Base-by-base conservation (phyloP, 2,797 vertebrate genomes). In the Lagocephalus sceleratus region DNA sequence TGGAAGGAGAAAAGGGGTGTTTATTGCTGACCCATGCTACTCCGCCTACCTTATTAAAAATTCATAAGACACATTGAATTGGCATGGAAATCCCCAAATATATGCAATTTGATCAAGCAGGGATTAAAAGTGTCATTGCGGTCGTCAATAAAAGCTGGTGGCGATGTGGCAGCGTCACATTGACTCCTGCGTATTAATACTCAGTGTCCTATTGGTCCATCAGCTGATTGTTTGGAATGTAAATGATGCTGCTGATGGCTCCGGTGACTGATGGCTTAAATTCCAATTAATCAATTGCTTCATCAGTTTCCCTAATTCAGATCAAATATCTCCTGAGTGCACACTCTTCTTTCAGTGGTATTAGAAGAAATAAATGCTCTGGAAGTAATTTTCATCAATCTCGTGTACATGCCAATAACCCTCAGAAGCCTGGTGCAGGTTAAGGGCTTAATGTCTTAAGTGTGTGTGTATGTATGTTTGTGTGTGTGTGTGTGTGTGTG, bases 281-380 rank as follows among this genome's bases (percentile, higher is more conserved):
- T 97, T 95, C 93, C 94, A 94, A 94, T 98, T 94, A 95, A 96
- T 98, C 95, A 96, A 92, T 96, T 93, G 92, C 91, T 96, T 95
- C 93, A 93, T 96, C 82, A 85, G 90, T 95, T 97, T 93, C 91
- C 91, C 93, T 95, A 94, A 96, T 96, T 96, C 94, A 94, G 94
- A 95, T 96, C 93, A 97, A 94, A 93, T 96, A 93, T 95, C 94
- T 94, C 91, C 88, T 87, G 91, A 94, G 92, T 90, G 90, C 90
- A 89, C 89, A 88, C 76, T 88, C 84, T 87, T 93, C 91, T 91
- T 93, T 91, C 76, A 85, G 79, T 85, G 81, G 85, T 93, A 91
- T 94, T 95, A 93, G 89, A 84, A 93, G 90, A 95, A 94, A 94
- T 91, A 89, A 94, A 94, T 92, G 90, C 90, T 92, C 92, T 89